Evolutionary conservation across 1,140 invertebrate species (phyloP), one percentile per base, ranked within the genome.

Genomic region (Aphelinus certus): DNA sequence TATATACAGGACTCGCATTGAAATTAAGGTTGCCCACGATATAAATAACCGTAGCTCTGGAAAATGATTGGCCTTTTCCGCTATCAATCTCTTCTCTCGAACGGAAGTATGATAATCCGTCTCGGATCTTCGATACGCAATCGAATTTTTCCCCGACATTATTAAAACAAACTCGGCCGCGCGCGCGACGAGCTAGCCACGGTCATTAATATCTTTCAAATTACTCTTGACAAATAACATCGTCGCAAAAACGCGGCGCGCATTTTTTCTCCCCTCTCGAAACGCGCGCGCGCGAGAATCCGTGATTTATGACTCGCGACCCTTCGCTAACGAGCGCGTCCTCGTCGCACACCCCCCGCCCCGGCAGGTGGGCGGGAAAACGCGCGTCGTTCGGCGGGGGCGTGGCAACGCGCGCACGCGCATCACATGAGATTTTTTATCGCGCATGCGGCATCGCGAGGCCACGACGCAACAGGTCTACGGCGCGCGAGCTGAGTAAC

Each of bases 391-490:
- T 84, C 77, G 81, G 73, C 77, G 63, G 77, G 79, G 26, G 26
- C 79, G 81, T 77, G 79, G 76, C 76, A 9, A 56, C 7, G 42
- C 42, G 10, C 2, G 60, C 71, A 56, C 76, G 70, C 73, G 81
- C 81, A 80, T 80, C 82, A 83, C 83, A 84, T 84, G 81, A 84
- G 83, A 83, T 84, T 83, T 84, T 84, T 82, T 83, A 83, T 83
- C 83, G 76, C 77, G 26, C 26, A 26, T 26, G 73, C 77, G 76
- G 81, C 82, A 81, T 81, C 79, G 45, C 48, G 46, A 7, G 65
- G 5, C 49, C n/a, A 55, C 56, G 57, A 43, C 43, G 61, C 46
- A 63, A 60, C 45, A 3, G 10, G 45, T 47, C 61, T 9, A 45
- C 6, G 61, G 43, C 43, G 61, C 4, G 10, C 7, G 45, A 43